A percentile compares a stretch with the other conserved stretches of the same genome.
Evolutionary conservation across 2,888 invertebrate genomes (phyloP).

Genomic region (Entomobrya multifasciata): DNA sequence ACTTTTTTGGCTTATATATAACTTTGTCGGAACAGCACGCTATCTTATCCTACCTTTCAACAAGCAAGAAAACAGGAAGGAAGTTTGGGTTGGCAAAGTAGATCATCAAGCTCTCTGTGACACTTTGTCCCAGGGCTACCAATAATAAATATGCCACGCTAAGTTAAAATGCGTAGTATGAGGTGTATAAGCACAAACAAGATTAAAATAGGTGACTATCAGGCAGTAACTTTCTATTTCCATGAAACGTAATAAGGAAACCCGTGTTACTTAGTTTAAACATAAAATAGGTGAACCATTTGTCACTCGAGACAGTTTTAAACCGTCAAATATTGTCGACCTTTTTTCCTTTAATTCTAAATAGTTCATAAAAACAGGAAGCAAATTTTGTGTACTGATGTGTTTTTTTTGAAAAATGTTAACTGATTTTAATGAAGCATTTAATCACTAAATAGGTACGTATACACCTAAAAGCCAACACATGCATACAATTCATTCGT

Average conservation of each 20-base stretch:
- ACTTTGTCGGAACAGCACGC: neutral
- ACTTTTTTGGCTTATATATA: constrained; percentile 32
- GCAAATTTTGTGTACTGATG: too few species aligned
- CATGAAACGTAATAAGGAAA: constrained; percentile 19
- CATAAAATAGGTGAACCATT: neutral
- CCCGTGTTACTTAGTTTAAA: neutral
- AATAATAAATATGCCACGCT: neutral
- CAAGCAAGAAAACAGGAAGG: neutral
- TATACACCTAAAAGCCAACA: neutral
- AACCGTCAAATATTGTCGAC: neutral
- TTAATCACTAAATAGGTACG: neutral
- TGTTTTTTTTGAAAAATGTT: too few species aligned
- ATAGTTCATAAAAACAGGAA: constrained; percentile 24
- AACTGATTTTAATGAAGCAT: neutral
- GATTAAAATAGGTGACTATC: neutral
- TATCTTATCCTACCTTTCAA: too few species aligned
- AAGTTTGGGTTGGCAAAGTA: constrained; percentile 2
- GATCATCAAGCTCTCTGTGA: neutral
- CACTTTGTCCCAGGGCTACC: neutral
- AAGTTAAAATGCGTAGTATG: neutral
- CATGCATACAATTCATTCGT: neutral
- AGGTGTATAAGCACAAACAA: neutral
- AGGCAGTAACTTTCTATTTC: constrained; percentile 4
- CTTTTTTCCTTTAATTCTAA: neutral
- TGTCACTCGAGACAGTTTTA: neutral